Evolutionary conservation across 2,888 invertebrate species (phyloP), one percentile per base, ranked within the genome.

Genomic region (Drepanosiphum platanoidis): DNA sequence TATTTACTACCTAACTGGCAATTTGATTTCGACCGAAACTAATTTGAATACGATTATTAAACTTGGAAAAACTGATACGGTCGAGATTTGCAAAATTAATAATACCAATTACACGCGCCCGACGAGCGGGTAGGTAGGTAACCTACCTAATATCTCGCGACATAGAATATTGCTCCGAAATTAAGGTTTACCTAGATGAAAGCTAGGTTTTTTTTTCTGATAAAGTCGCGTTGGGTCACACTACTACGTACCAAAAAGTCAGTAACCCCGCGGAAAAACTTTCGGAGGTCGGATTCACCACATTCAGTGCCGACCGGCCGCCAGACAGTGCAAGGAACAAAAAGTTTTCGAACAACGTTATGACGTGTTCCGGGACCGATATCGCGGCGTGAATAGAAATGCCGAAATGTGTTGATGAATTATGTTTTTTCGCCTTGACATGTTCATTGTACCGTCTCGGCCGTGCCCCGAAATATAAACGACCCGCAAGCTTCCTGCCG

Each of bases 381-480:
- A 52, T 46, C 1, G 46, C 11, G 11, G 15, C 46, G n/a, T 30
- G 34, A 64, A 77, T 58, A 36, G 30, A 39, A 64, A 42, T 32
- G 36, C 32, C 39, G 64, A 78, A 78, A 66, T 32, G 42, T 78
- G 42, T 78, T 78, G 78, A 79, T 66, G 78, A 79, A 79, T 32
- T 8, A 22, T 22, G 42, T 66, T 79, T 79, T 66, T 32, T 46
- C 30, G 22, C 64, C 3, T 42, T 3, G 78, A 66, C 78, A 46
- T n/a, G n/a, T 66, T 79, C 78, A 66, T 79, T 66, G 66, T 66
- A 7, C 9, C 39, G 9, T n/a, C 18, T 9, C 52, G 9, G 34
- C 15, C 30, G 64, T 13, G 30, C 78, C 30, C 7, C 61, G 11
- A 22, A 39, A 39, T n/a, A 42, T 42, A 42, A 66, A 66, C 22